Evolutionary conservation across 1,140 invertebrate genomes (phyloP).

Genomic region (Nixonia krombeini): DNA sequence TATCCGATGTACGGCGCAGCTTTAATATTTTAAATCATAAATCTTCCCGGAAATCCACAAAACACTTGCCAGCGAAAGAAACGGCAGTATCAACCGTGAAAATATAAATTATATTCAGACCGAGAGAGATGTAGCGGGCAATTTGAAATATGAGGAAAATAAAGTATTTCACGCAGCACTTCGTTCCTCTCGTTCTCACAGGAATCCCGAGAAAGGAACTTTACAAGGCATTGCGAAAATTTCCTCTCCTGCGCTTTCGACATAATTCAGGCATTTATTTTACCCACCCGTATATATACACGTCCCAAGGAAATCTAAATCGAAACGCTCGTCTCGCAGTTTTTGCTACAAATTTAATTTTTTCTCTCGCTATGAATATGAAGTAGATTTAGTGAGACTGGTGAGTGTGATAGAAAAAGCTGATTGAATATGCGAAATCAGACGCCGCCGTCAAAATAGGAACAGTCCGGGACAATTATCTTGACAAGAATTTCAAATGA

Average conservation of each 20-base stretch:
- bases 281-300: not conserved
- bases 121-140: conserved; percentile 9
- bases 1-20: no score
- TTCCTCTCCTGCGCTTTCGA: conserved; percentile 8
- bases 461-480: no score
- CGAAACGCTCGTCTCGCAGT: conserved; percentile 20
- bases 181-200: conserved; percentile 6
- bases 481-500: not conserved
- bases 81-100: conserved; percentile 5
- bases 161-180: conserved; percentile 21
- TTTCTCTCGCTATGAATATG: no score
- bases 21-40: no score
- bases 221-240: conserved; percentile 21
- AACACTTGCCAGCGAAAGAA: not conserved
- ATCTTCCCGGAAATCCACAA: not conserved
- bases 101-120: conserved; percentile 7
- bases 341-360: conserved; percentile 2
- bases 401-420: no score
- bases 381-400: not conserved
- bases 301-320: conserved; percentile 46
- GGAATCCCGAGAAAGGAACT: conserved; percentile 21
- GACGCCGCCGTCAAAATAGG: no score
- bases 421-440: no score
- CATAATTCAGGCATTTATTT: conserved; percentile 32
- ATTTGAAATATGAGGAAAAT: conserved; percentile 24